Evolutionary conservation across 1,140 invertebrate genomes (phyloP).

Genomic region (Drosophila micromelanica): DNA sequence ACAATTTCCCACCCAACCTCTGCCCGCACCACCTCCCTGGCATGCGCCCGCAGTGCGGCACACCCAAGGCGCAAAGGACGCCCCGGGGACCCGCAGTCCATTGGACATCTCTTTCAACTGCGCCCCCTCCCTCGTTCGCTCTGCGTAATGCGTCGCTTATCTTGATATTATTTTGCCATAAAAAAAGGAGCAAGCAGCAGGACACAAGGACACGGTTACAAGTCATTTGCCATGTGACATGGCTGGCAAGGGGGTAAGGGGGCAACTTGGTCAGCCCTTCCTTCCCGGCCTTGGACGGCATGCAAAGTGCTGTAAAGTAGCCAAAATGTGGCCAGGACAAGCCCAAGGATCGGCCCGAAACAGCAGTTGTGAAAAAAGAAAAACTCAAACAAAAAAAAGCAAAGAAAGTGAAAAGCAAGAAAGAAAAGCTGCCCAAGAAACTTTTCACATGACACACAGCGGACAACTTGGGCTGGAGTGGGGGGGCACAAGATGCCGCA

Average conservation of each 20-base stretch:
- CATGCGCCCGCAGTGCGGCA: slow-evolving; percentile 2
- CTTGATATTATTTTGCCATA: slow-evolving; percentile 77
- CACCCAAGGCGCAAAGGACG: slow-evolving; percentile 29
- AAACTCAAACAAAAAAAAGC: slow-evolving; percentile 41
- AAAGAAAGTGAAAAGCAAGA: slow-evolving; percentile 1
- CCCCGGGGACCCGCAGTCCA: no score
- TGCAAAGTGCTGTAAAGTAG: slow-evolving; percentile 65
- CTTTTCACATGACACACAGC: slow-evolving; percentile 75
- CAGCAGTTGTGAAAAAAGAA: neutral
- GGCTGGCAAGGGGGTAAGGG: slow-evolving; percentile 8
- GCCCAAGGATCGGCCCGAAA: neutral
- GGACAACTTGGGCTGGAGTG: neutral
- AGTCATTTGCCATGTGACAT: slow-evolving; percentile 73
- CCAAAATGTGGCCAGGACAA: slow-evolving; percentile 47
- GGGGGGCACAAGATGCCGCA: slow-evolving; percentile 16
- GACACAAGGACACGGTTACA: slow-evolving; percentile 30
- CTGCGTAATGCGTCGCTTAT: slow-evolving; percentile 66
- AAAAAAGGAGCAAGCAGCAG: slow-evolving; percentile 47
- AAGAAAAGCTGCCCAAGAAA: slow-evolving; percentile 39
- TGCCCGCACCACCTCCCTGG: neutral
- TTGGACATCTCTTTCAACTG: no score
- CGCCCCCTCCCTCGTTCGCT: no score
- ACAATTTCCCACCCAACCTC: neutral
- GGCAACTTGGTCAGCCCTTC: slow-evolving; percentile 1
- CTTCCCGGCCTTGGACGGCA: slow-evolving; percentile 15